Evolutionary conservation across 2,113 vertebrate species (phyloP), one percentile per base, ranked within the genome.

Genomic region (Megalops atlanticus): DNA sequence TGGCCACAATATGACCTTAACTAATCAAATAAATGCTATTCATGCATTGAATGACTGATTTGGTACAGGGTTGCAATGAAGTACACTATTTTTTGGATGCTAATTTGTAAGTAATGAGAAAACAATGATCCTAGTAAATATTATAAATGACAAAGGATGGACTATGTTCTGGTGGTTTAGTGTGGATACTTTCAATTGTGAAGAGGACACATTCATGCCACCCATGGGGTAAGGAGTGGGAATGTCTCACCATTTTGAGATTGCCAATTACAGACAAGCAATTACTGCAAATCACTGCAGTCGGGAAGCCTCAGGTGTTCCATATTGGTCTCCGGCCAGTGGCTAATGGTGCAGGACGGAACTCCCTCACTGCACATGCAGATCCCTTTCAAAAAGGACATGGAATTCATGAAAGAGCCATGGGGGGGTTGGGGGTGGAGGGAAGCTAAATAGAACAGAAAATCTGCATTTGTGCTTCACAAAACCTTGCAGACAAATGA

Each of bases 361-460:
- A 33, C 77, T 82, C 27, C 39, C 74, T 84, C 82, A 88, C 81
- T 88, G 81, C 70, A 79, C 69, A 39, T n/a, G 31, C 78, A 81
- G 75, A 81, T 77, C 52, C 52, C 76, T 82, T 81, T 83, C 68
- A 68, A 40, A 76, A 74, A 70, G 40, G 43, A 76, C n/a, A 47
- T 8, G 54, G 68, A 73, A 68, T 15, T 64, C 76, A 73, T 40
- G 58, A 47, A 27, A 77, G 35, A 58, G 47, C 43, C 39, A n/a
- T n/a, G n/a, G n/a, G n/a, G n/a, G n/a, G n/a, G n/a, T n/a, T 69
- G 33, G 1, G 41, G 78, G n/a, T n/a, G n/a, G 68, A 21, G 35
- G 41, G 52, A 80, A 73, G 35, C 68, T 24, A 64, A 79, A 83
- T 31, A 35, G 41, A n/a, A 39, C 21, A 40, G 24, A n/a, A 2